Percentiles rank a stretch among this genome's conserved stretches.
Conservation (phyloP, 30 jellyfish, hydroid and myxozoan genomes). For the Hydractinia symbiolongicarpus region DNA sequence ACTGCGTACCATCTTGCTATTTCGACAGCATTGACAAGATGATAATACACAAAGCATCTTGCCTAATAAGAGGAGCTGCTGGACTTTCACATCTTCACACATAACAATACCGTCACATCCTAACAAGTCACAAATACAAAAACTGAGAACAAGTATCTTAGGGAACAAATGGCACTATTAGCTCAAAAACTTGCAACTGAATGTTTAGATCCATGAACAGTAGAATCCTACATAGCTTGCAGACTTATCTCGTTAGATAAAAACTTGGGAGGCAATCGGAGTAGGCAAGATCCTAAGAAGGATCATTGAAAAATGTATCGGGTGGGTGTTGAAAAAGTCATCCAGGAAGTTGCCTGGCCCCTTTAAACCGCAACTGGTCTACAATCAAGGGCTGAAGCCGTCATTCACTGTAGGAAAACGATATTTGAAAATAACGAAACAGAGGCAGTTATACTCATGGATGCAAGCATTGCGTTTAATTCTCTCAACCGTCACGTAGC, state of each 20-base stretch:
- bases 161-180: slow-evolving; percentile 17
- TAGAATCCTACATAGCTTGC: slow-evolving; percentile 27
- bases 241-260: slow-evolving; percentile 29
- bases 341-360: slow-evolving; percentile 28
- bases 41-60: slow-evolving; percentile 1
- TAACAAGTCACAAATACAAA: background rate
- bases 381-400: slow-evolving; percentile 10
- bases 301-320: slow-evolving; percentile 24
- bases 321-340: slow-evolving; percentile 19
- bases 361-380: slow-evolving; percentile 29
- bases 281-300: slow-evolving; percentile 34
- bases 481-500: no score
- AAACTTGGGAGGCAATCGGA: slow-evolving; percentile 37
- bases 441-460: slow-evolving; percentile 6
- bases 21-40: slow-evolving; percentile 15
- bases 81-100: slow-evolving; percentile 32
- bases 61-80: slow-evolving; percentile 23
- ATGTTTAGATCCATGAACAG: slow-evolving; percentile 1
- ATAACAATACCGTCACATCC: background rate
- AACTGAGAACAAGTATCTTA: slow-evolving; percentile 19
- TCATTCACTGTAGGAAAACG: slow-evolving; percentile 28
- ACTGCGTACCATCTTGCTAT: background rate
- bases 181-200: slow-evolving; percentile 22
- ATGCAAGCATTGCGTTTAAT: no score
- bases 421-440: slow-evolving; percentile 30